These are phyloP conservation scores for Cephalopterus ornatus DNA, from an alignment of 2,113 vertebrate species.

Conservation along the genomic window DNA sequence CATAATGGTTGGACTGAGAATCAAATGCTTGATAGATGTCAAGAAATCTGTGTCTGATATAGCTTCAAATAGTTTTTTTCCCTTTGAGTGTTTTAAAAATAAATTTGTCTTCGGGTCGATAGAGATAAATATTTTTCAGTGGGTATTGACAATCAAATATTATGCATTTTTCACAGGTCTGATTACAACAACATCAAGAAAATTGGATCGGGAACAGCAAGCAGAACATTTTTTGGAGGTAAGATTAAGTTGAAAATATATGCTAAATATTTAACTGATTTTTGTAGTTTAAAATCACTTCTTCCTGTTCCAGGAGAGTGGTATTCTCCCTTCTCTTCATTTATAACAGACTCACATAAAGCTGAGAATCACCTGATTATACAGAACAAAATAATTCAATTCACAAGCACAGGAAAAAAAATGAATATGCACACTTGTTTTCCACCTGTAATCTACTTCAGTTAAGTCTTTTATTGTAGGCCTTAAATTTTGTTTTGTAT, in stretches of 20 bases:
- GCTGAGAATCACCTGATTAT: not conserved
- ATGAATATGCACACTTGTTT: not conserved
- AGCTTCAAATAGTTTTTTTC: not conserved
- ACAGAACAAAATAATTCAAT: not conserved
- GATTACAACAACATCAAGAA: conserved; percentile 92
- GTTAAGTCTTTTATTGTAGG: not conserved
- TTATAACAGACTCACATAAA: not conserved
- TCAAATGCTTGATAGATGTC: not conserved
- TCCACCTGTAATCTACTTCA: not conserved
- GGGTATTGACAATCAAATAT: conserved; percentile 59
- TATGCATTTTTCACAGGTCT: conserved; percentile 80
- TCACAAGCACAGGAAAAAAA: not conserved
- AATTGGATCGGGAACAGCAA: conserved; percentile 94
- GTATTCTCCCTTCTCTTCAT: not conserved
- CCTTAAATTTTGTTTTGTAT: not conserved
- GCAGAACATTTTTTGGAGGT: conserved; percentile 95
- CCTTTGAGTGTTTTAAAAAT: conserved; percentile 7
- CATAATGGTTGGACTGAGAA: not conserved
- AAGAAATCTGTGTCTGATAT: not conserved
- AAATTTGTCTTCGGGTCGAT: not conserved
- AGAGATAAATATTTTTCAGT: not conserved
- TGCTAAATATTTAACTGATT: not conserved
- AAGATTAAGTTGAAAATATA: conserved; percentile 22
- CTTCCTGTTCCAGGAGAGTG: not conserved
- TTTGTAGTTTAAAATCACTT: not conserved